Base-by-base conservation (phyloP, 2,797 vertebrate genomes). In the Oreochromis mossambicus region DNA sequence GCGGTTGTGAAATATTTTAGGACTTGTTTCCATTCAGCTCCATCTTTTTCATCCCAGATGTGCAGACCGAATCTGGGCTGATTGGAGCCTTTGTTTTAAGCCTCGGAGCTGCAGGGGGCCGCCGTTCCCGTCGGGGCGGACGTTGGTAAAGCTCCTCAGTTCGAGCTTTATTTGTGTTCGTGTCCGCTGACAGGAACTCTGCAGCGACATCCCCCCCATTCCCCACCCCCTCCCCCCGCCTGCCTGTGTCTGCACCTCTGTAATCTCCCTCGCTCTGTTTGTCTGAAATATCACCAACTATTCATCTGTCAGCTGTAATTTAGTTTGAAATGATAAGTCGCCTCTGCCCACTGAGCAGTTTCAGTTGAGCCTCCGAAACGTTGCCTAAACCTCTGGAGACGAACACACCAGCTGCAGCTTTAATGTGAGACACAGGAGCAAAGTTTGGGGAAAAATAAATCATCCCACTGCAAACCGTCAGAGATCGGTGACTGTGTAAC, bases 251-350 rank as follows among this genome's bases (percentile, higher is more conserved):
- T 46, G 32, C 32, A 36, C 38, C 68, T 75, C 80, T 51, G n/a
- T 83, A 55, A 50, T 77, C 54, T 76, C 38, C 61, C 12, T 41
- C 61, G 4, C 3, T 46, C 15, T 70, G 77, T 80, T 58, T 78
- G 51, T 61, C 66, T 46, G 41, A 38, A 17, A 38, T n/a, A 13
- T 78, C 87, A 34, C 77, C 17, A 46, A 55, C 55, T 19, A 7
- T 43, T 63, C 79, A 61, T 80, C 78, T 32, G 43, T 63, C 26
- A 0, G 6, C 3, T 68, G 76, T 76, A 68, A 81, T 88, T 81
- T 70, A 38, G 34, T 77, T 13, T 52, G n/a, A 77, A 84, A 84
- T 76, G 50, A 79, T 21, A 38, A 12, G 46, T 79, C 82, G 2
- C 36, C 1, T 63, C 41, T 17, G 61, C 19, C 34, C 79, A 26